Conservation (phyloP, 1,140 invertebrate species). For the Drosophila nigromelanica region DNA sequence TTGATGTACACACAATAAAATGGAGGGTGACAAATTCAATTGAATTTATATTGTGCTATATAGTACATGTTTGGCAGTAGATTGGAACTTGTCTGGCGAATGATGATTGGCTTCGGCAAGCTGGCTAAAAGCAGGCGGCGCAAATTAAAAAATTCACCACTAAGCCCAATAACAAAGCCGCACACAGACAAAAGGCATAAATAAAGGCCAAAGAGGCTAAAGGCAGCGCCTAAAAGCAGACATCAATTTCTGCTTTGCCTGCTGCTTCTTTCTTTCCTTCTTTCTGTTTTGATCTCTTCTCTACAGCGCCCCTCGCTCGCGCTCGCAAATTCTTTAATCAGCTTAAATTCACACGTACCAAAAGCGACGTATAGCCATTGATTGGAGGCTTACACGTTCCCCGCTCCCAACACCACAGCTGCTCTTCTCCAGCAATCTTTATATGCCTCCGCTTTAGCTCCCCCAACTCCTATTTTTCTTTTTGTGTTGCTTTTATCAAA, state of each 20-base stretch:
- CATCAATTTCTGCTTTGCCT: conserved; percentile 71
- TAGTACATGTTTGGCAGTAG: conserved; percentile 21
- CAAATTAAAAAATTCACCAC: conserved; percentile 74
- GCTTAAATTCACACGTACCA: conserved; percentile 83
- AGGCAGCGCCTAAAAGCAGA: conserved; percentile 74
- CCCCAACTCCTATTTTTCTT: background rate
- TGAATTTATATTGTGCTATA: conserved; percentile 63
- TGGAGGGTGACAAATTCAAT: conserved; percentile 71
- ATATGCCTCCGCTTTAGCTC: conserved; percentile 24
- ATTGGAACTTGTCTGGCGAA: conserved; percentile 41
- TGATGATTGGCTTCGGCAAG: conserved; percentile 72
- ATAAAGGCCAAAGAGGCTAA: conserved; percentile 56
- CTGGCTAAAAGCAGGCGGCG: conserved; percentile 29
- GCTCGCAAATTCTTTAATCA: conserved; percentile 79
- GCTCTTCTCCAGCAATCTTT: conserved; percentile 23
- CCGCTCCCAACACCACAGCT: background rate
- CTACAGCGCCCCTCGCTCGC: conserved; percentile 31
- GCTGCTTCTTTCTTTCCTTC: background rate
- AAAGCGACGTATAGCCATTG: conserved; percentile 81
- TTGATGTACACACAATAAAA: conserved; percentile 66
- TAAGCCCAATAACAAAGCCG: conserved; percentile 76
- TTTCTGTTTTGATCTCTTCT: conserved; percentile 18
- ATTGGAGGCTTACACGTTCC: conserved; percentile 67
- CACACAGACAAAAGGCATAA: conserved; percentile 70
- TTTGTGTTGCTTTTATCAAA: conserved; percentile 69